Conservation (phyloP, 2,797 vertebrate genomes). For the Leucoraja ocellata region DNA sequence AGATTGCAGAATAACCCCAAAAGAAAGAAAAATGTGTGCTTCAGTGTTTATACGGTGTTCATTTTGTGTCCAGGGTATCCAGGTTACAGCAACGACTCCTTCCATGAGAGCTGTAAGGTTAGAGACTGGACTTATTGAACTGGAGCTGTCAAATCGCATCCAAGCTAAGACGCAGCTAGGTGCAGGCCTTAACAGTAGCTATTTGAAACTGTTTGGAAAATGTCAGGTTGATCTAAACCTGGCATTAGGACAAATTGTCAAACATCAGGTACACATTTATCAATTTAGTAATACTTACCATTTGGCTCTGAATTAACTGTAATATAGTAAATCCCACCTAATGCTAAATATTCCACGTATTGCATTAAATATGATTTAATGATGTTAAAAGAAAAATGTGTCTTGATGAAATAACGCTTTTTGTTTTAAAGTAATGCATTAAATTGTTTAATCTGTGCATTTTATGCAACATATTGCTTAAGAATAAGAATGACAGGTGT, state of each 20-base stretch:
- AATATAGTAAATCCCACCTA: too few relatives aligned
- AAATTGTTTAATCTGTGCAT: background rate
- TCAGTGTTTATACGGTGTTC: background rate
- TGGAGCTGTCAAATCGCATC: constrained; percentile 93
- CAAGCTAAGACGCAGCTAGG: constrained; percentile 91
- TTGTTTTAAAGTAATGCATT: background rate
- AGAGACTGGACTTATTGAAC: constrained; percentile 92
- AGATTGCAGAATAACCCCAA: too few relatives aligned
- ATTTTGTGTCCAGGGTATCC: constrained; percentile 72
- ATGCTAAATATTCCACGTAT: background rate
- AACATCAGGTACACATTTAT: constrained; percentile 77
- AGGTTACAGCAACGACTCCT: constrained; percentile 95
- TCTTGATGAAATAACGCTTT: background rate
- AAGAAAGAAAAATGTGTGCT: background rate
- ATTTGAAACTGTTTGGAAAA: constrained; percentile 95
- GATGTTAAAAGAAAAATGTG: background rate
- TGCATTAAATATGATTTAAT: background rate
- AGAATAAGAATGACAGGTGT: background rate
- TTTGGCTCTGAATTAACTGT: background rate
- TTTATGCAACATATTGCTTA: background rate
- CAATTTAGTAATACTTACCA: background rate
- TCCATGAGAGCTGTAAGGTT: constrained; percentile 96
- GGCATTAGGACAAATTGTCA: constrained; percentile 93
- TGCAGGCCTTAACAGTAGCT: constrained; percentile 69
- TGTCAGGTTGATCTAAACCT: constrained; percentile 96